phyloP scores from a whole-genome alignment of 2,797 vertebrate species.

The Alectoris magna region DNA sequence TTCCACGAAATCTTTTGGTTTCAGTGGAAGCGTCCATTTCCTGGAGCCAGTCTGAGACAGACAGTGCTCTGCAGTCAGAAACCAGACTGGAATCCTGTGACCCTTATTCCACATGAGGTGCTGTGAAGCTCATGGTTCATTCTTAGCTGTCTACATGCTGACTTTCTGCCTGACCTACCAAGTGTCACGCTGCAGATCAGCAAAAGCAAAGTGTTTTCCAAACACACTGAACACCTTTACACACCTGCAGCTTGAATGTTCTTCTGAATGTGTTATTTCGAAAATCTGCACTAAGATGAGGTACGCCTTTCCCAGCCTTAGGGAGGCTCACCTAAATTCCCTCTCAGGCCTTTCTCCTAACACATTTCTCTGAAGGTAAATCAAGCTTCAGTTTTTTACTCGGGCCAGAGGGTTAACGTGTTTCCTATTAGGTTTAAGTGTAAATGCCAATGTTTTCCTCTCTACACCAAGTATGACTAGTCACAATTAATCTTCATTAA shows the following conservation, averaged over 20 bases:
- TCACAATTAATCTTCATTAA: neutral
- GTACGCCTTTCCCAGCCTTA: neutral
- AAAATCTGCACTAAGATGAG: neutral
- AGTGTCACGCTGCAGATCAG: neutral
- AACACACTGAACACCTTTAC: rapidly evolving
- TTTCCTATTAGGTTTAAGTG: neutral
- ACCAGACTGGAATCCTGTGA: neutral
- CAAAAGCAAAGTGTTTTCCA: neutral
- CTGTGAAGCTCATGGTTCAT: neutral
- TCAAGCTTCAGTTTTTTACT: neutral
- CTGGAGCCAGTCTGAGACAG: conserved; percentile 50
- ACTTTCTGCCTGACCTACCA: rapidly evolving
- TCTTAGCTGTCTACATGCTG: neutral
- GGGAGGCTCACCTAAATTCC: neutral
- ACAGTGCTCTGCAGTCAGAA: conserved; percentile 35
- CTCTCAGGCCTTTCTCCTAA: neutral
- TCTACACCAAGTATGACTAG: neutral
- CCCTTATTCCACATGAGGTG: conserved; percentile 7
- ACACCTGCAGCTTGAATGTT: neutral
- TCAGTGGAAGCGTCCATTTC: conserved; percentile 12
- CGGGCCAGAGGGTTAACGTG: neutral
- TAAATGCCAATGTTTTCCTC: neutral
- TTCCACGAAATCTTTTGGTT: conserved; percentile 38
- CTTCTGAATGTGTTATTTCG: neutral
- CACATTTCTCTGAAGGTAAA: rapidly evolving